Evolutionary conservation across 2,113 vertebrate species (phyloP), one percentile per base, ranked within the genome.

Genomic region (Elephantulus edwardii): DNA sequence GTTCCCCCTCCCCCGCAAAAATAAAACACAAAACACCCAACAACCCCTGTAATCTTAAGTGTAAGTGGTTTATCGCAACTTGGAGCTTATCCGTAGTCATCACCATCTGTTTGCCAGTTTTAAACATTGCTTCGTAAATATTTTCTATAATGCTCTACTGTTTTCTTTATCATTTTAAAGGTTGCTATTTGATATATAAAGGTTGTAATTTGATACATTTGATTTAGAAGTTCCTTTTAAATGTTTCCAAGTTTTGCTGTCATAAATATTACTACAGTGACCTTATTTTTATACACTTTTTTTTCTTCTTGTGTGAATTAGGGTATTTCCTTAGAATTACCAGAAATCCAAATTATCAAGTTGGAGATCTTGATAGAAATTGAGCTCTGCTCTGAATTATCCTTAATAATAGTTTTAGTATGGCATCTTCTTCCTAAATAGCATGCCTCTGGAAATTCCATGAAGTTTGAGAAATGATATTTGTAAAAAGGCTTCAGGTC

Each of bases 151-250:
- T 77, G 30, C 2, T 60, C 28, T 92, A 74, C 9, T 68, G 28
- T 68, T 24, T 35, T 89, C 40, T 77, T 86, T 72, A 42, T 72
- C 58, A 66, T 82, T 76, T 80, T 38, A 54, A 81, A 92, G 54
- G 52, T 35, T 62, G 8, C 10, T 8, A 12, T 72, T 91, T 75
- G 60, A 46, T 58, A 48, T 22, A 24, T 56, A 6, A 56, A 56
- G 54, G 33, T 40, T 84, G 85, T 84, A 42, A 77, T 76, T 76
- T 62, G 42, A 40, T 81, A 44, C 42, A 20, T 70, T 48, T 46
- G 13, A 46, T 38, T 82, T 50, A 33, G 35, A 44, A 85, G 79
- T 17, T 80, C 33, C 24, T 88, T 85, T 42, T 22, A 68, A 14
- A 83, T 76, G 6, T 50, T 70, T 54, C 44, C 10, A 33, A 33